These are phyloP conservation scores for Periplaneta americana DNA, from an alignment of 1,140 invertebrate species.

Conservation along the genomic window DNA sequence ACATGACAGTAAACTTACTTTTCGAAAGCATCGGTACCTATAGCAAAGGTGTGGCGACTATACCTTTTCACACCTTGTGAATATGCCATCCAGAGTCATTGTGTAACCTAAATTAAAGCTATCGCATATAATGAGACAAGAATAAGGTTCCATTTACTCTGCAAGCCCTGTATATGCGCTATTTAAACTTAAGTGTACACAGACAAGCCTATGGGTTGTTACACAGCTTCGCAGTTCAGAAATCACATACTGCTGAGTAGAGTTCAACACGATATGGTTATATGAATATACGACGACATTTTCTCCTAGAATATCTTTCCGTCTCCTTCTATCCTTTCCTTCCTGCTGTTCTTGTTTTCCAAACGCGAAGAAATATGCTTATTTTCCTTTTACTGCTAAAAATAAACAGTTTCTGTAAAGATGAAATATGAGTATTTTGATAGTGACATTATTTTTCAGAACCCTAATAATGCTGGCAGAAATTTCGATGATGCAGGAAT, in stretches of 20 bases:
- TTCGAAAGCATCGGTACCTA: neutral
- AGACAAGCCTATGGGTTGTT: neutral
- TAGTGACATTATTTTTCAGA: too few relatives aligned
- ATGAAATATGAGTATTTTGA: too few relatives aligned
- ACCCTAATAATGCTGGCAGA: too few relatives aligned
- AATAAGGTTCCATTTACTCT: neutral
- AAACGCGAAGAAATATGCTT: too few relatives aligned
- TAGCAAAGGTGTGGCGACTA: neutral
- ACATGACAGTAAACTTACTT: too few relatives aligned
- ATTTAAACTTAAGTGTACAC: neutral
- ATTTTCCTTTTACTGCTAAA: too few relatives aligned
- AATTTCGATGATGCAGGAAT: too few relatives aligned
- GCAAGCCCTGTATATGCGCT: neutral
- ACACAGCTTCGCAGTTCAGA: neutral
- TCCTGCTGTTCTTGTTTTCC: too few relatives aligned
- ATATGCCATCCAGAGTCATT: neutral
- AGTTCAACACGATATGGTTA: neutral
- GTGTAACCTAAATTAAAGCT: neutral
- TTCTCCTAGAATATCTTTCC: too few relatives aligned
- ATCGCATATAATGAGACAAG: neutral
- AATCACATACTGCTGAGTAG: neutral
- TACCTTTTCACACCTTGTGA: neutral
- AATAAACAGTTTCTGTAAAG: too few relatives aligned
- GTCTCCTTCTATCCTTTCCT: too few relatives aligned
- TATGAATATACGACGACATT: neutral